These are phyloP conservation scores for Catocala fraxini DNA, from an alignment of 2,888 invertebrate species.

Conservation along the genomic window DNA sequence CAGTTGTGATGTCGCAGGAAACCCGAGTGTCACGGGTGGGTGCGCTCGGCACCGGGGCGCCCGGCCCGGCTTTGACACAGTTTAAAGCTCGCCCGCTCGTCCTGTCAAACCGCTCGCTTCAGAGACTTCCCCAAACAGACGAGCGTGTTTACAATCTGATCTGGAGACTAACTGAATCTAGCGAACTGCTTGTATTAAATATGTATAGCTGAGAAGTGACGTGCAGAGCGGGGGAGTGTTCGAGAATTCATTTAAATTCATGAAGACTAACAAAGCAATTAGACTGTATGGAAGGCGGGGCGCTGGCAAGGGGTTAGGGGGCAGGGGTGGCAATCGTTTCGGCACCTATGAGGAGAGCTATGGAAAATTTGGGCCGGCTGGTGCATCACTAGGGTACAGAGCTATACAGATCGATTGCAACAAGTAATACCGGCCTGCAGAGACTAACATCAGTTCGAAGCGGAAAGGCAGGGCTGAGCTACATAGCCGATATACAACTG, in stretches of 20 bases:
- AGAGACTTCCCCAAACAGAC: too few species aligned
- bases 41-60: background rate
- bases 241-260: conserved; percentile 68
- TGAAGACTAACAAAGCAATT: conserved; percentile 69
- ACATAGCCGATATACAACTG: too few species aligned
- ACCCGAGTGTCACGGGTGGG: background rate
- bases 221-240: conserved; percentile 30
- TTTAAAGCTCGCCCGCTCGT: background rate
- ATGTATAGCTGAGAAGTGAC: conserved; percentile 43
- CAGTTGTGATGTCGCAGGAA: conserved; percentile 4
- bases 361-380: conserved; percentile 3
- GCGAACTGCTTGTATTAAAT: conserved; percentile 35
- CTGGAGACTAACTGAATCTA: too few species aligned
- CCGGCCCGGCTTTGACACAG: conserved; percentile 2
- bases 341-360: background rate
- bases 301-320: conserved; percentile 8
- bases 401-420: conserved; percentile 25
- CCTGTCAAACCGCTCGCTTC: too few species aligned
- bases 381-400: too few species aligned
- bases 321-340: background rate
- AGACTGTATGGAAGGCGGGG: conserved; percentile 27
- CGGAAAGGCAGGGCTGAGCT: too few species aligned
- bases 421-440: conserved; percentile 28
- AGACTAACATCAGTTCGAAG: too few species aligned
- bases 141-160: too few species aligned